Percentiles rank a stretch among this genome's conserved stretches.
Evolutionary conservation across 1,140 invertebrate species (phyloP).

Genomic region (Aplysia californica): DNA sequence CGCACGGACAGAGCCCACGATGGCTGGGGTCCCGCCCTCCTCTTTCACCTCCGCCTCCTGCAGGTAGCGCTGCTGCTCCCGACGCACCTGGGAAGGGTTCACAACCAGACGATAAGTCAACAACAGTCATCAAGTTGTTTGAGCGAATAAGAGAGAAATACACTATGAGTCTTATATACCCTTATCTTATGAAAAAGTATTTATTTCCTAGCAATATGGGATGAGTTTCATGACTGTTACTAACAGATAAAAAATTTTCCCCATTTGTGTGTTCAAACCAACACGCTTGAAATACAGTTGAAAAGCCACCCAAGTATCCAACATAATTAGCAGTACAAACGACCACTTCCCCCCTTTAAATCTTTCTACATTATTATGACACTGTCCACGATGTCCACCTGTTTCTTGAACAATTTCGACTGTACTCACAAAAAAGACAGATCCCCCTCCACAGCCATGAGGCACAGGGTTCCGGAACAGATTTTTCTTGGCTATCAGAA

Average conservation of each 20-base stretch:
- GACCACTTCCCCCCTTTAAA: neutral
- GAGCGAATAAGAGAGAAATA: too few relatives aligned
- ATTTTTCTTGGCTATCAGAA: slow-evolving; percentile 77
- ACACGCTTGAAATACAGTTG: neutral
- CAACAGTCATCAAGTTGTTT: too few relatives aligned
- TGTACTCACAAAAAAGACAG: slow-evolving; percentile 74
- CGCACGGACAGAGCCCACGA: slow-evolving; percentile 85
- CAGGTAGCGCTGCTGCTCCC: slow-evolving; percentile 71
- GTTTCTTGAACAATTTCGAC: neutral
- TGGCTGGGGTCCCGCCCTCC: slow-evolving; percentile 86
- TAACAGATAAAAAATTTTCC: neutral
- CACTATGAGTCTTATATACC: too few relatives aligned
- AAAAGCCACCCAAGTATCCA: neutral
- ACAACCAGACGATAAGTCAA: neutral
- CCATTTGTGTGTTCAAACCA: neutral
- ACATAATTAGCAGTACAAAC: neutral
- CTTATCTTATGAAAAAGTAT: too few relatives aligned
- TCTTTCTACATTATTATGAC: too few relatives aligned
- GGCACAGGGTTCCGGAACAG: slow-evolving; percentile 73
- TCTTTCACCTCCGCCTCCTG: slow-evolving; percentile 79
- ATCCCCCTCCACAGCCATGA: slow-evolving; percentile 73
- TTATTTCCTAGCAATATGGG: too few relatives aligned
- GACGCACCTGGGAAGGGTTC: slow-evolving; percentile 56
- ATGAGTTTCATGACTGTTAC: too few relatives aligned
- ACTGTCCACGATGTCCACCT: neutral